Evolutionary conservation across 2,888 invertebrate genomes (phyloP), one percentile per base, ranked within the genome.

Genomic region (Lathronympha strigana): DNA sequence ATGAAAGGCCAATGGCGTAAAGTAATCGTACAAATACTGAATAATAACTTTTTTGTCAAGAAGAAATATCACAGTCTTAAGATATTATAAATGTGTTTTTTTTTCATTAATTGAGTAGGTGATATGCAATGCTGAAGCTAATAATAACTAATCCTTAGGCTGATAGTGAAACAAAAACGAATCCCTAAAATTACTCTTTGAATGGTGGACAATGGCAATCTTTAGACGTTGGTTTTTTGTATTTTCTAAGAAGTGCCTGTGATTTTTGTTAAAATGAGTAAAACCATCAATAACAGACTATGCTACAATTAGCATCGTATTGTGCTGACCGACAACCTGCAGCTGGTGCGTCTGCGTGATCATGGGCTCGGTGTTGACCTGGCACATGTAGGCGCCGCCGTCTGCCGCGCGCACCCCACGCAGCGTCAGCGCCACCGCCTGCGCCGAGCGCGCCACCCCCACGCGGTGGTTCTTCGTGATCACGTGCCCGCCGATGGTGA

Each of bases 391-490:
- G 89, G 94, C 95, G 50, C 97, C 97, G 57, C 95, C 94, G 85
- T 97, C 97, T 9, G 95, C 90, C 75, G 95, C 95, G 55, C 95
- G 93, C 38, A 96, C 95, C 79, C 96, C 95, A 70, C 95, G 93
- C 76, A 97, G 94, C 77, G 95, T 95, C 69, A 97, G 93, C 74
- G 95, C 94, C 96, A 97, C 97, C 40, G 95, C 94, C 82, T 95
- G 94, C 0, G 75, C 70, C 63, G 94, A 94, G 78, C 94, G 94
- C 66, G 94, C 94, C 73, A 97, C 95, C 28, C 94, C 95, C 76
- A 97, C 96, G 69, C 97, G 94, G 84, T 96, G 96, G 91, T 97
- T 97, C 90, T 97, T 96, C 68, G 97, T 97, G 82, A 97, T 97
- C 79, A 97, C 96, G 87, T 97, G 96, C 77, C 94, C 94, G 73